Base-by-base conservation (phyloP, 2,888 invertebrate species). In the Caenorhabditis sp. region DNA sequence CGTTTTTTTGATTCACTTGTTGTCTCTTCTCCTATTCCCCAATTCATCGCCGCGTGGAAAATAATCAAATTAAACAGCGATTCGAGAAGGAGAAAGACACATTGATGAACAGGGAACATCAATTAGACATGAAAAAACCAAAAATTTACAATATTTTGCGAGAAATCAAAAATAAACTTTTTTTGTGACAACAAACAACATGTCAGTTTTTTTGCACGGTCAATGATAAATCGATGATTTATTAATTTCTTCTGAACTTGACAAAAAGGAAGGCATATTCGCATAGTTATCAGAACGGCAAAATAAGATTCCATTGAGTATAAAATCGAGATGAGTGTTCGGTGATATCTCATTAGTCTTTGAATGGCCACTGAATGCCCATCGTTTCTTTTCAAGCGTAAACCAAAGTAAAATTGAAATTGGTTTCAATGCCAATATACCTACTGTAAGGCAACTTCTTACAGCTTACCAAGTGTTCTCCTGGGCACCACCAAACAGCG, bases 381-480 rank as follows among this genome's bases (percentile, higher is more conserved):
- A n/a, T n/a, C n/a, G n/a, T n/a, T n/a, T n/a, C n/a, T n/a, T n/a
- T n/a, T n/a, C n/a, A n/a, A n/a, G n/a, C n/a, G n/a, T n/a, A n/a
- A n/a, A n/a, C 40, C 2, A 13, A 40, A 40, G 40, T 40, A 11
- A n/a, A n/a, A 40, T 11, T 40, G 40, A 40, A 40, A 11, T 13
- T 13, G 13, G 40, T 13, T 13, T 13, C 40, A 40, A 47, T 18
- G 4, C 11, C 47, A 20, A 6, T 20, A 24, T 8, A 51, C 3
- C 51, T 51, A 64, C 18, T 8, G 51, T 51, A 24, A 28, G 9
- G 9, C 32, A 32, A 32, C 9, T 32, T 15, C 20, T 81, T 81
- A 22, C 72, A 82, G 82, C 72, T 11, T 77, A 78, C 53, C 70
- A 71, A 71, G 62, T 82, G 13, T 82, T 71, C 60, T 69, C 82